Base-by-base conservation (phyloP, 2,888 invertebrate genomes). In the Trissolcus brochymenae region DNA sequence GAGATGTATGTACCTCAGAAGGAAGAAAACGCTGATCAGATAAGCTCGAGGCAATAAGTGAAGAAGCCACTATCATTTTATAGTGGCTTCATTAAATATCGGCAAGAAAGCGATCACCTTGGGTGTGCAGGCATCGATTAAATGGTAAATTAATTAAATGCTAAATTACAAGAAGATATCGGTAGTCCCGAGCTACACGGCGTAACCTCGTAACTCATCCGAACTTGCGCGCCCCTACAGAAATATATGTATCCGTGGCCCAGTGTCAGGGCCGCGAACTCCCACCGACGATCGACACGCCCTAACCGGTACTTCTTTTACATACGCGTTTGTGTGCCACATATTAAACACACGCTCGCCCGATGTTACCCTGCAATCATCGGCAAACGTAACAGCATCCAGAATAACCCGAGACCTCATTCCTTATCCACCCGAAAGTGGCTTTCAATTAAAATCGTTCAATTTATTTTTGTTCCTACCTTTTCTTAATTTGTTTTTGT, bases 251-350 rank as follows among this genome's bases (percentile, higher is more conserved):
- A 75, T 71, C 71, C 41, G 56, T 57, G 67, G 54, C 43, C 59
- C 67, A 64, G 62, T 66, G 62, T 74, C 70, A 49, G 53, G 11
- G 66, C 70, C 46, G 57, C 61, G 60, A 56, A 60, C 71, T 75
- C 70, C 59, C 74, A 74, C 64, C 56, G 76, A 53, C 56, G 71
- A 71, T 76, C 76, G 80, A 80, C 81, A 81, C 80, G 80, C 81
- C 79, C 79, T 80, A 78, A 80, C 81, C 78, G 81, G 81, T 81
- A 81, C 78, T 79, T 77, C 75, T 76, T 79, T 54, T 61, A 72
- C 64, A 72, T 46, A 59, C 56, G 53, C 55, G 62, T 46, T 41
- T 57, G 17, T 74, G 62, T 57, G 49, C 51, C 59, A 49, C 54
- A 59, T 25, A 60, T 50, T 56, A 46, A 25, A 21, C 59, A 54